Base-by-base conservation (phyloP, 2,797 vertebrate species). In the Neostethus bicornis region DNA sequence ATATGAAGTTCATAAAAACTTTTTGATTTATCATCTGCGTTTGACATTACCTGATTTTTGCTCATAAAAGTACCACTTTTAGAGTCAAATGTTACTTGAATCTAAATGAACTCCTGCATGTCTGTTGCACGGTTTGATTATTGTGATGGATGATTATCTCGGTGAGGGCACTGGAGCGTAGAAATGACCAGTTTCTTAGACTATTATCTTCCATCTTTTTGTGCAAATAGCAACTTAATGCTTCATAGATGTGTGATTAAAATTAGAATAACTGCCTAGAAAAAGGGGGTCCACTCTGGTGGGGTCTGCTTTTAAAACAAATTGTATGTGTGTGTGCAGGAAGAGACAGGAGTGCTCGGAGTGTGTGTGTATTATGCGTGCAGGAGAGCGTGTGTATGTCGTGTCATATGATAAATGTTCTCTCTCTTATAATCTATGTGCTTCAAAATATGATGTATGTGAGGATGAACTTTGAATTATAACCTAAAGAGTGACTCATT, bases 391-490 rank as follows among this genome's bases (percentile, higher is more conserved):
- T 86, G 85, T 90, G 88, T 87, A 76, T 81, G 77, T 83, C 84
- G 79, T 91, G 89, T 91, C 88, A 83, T 79, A 92, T 93, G 91
- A 93, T 93, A 89, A 93, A 93, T 93, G 92, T 90, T 89, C 91
- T 92, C 89, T 88, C 89, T 88, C 87, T 90, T 87, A 92, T 93
- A 93, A 93, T 93, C 91, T 93, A 92, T 93, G 92, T 93, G 92
- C 90, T 93, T 93, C 90, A 91, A 92, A 93, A 92, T 93, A 93
- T 93, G 92, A 93, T 93, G 89, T 92, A 93, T 93, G 92, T 93
- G 91, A 90, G 90, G 90, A 92, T 92, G 92, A 93, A 93, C 92
- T 93, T 92, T 92, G 92, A 93, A 93, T 93, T 93, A 93, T 93
- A 92, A 93, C 90, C 90, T 88, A 92, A 92, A 92, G 90, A 92